phyloP scores from a whole-genome alignment of 2,888 invertebrate genomes.

The Digitonthophagus gazella region DNA sequence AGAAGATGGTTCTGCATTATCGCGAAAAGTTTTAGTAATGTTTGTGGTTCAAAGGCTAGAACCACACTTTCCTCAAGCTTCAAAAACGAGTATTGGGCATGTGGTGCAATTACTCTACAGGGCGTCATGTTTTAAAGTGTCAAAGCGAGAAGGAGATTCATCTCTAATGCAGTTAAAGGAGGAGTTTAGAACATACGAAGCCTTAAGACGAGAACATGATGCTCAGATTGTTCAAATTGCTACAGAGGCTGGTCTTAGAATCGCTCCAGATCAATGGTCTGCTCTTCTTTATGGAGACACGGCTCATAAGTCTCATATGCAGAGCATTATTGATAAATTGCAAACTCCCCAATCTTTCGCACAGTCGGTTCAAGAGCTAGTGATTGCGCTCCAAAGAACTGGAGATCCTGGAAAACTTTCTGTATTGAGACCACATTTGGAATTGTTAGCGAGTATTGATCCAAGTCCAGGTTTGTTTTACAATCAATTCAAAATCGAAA shows the following conservation, averaged over 20 bases:
- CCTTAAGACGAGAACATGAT: conserved; percentile 91
- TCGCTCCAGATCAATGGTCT: conserved; percentile 98
- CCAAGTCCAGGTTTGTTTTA: conserved; percentile 79
- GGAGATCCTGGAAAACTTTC: conserved; percentile 83
- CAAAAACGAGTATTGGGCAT: conserved; percentile 98
- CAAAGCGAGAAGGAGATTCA: conserved; percentile 94
- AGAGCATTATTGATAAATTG: conserved; percentile 85
- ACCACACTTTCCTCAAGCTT: conserved; percentile 93
- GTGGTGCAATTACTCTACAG: conserved; percentile 97
- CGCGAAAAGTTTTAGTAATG: conserved; percentile 94
- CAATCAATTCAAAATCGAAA: too few species aligned
- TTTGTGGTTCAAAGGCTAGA: conserved; percentile 96
- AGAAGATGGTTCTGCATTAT: conserved; percentile 92
- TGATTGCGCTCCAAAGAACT: conserved; percentile 85
- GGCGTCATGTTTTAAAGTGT: conserved; percentile 98
- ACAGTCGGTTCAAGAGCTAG: conserved; percentile 86
- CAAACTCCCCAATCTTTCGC: conserved; percentile 93
- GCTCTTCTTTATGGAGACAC: conserved; percentile 94
- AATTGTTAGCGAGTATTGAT: conserved; percentile 83
- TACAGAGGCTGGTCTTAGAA: conserved; percentile 92
- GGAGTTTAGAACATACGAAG: conserved; percentile 93
- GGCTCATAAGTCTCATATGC: conserved; percentile 96
- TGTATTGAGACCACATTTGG: conserved; percentile 74
- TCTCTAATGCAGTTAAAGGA: conserved; percentile 97
- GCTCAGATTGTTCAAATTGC: conserved; percentile 99